Conservation (phyloP, 2,888 invertebrate genomes). For the Pandemis cinnamomeana region DNA sequence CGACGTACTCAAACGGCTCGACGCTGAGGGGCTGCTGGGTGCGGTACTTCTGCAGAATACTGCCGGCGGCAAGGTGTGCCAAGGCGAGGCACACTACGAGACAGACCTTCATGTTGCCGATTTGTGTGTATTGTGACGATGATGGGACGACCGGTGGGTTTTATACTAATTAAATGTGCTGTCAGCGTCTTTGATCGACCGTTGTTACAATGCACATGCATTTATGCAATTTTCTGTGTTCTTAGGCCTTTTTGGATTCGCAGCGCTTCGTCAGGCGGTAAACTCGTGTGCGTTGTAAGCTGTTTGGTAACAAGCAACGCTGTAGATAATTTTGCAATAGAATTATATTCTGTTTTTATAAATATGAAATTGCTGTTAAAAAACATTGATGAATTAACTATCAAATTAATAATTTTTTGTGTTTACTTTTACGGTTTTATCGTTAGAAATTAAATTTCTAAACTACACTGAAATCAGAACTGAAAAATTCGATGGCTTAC, state of each 20-base stretch:
- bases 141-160: slow-evolving; percentile 45
- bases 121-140: slow-evolving; percentile 52
- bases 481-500: no score
- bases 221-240: not conserved
- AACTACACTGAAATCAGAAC: no score
- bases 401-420: no score
- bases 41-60: slow-evolving; percentile 64
- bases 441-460: no score
- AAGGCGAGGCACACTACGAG: slow-evolving; percentile 69
- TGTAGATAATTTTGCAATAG: not conserved
- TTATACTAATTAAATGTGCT: slow-evolving; percentile 55
- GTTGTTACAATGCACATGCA: not conserved
- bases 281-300: not conserved
- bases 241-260: not conserved
- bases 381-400: no score
- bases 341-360: not conserved
- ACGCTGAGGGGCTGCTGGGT: slow-evolving; percentile 54
- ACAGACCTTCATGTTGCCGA: slow-evolving; percentile 72
- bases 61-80: slow-evolving; percentile 63
- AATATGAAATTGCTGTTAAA: no score
- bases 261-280: not conserved
- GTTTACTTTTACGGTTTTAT: no score
- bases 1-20: slow-evolving; percentile 57
- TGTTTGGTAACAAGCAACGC: not conserved
- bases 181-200: slow-evolving; percentile 49